phyloP scores from a whole-genome alignment of 1,140 invertebrate genomes.

The Lucilia sericata region DNA sequence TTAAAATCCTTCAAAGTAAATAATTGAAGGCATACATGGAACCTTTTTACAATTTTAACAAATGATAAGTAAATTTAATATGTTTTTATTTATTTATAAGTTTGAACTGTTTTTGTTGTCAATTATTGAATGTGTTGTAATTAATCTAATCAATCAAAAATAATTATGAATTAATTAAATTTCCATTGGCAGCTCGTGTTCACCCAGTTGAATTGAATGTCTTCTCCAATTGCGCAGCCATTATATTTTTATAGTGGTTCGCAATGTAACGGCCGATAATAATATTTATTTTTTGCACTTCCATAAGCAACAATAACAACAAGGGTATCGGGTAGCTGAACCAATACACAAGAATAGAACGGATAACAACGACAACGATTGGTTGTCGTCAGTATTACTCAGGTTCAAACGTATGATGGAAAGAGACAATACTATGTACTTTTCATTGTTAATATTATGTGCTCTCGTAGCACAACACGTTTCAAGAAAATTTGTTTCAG shows the following conservation, averaged over 20 bases:
- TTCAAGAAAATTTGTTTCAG: not conserved
- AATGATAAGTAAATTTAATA: too few species aligned
- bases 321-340: not conserved
- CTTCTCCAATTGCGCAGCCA: not conserved
- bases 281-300: not conserved
- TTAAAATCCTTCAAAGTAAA: too few species aligned
- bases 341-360: not conserved
- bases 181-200: slow-evolving; percentile 6
- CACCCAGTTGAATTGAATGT: not conserved
- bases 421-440: not conserved
- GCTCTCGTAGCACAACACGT: not conserved
- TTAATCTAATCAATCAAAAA: slow-evolving; percentile 5
- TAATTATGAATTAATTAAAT: not conserved
- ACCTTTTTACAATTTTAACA: too few species aligned
- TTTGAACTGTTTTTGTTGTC: not conserved
- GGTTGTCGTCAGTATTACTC: not conserved
- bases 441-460: too few species aligned
- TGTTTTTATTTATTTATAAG: too few species aligned
- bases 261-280: not conserved
- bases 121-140: not conserved
- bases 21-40: too few species aligned
- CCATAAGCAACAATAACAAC: not conserved
- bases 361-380: not conserved
- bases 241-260: not conserved
- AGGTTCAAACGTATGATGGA: not conserved